Percentiles rank a stretch among this genome's conserved stretches.
These are phyloP conservation scores for Nanorana parkeri DNA, from an alignment of 2,113 vertebrate genomes.

Conservation along the genomic window DNA sequence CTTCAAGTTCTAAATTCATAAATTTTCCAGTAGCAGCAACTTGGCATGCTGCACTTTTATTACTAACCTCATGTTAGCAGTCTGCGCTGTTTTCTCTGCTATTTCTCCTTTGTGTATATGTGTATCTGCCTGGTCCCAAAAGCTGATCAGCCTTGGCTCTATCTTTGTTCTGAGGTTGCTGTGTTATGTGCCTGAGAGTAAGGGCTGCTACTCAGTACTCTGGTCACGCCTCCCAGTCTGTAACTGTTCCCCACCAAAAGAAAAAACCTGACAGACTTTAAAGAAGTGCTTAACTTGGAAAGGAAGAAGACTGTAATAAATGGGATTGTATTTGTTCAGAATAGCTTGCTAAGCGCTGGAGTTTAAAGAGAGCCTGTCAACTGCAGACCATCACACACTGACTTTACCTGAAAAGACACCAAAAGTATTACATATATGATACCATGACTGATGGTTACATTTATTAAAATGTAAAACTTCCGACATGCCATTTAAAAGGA, in stretches of 20 bases:
- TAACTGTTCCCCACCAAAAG: slow-evolving; percentile 42
- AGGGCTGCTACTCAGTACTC: slow-evolving; percentile 53
- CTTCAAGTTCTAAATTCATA: neutral
- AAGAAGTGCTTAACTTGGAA: slow-evolving; percentile 37
- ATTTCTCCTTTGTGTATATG: slow-evolving; percentile 52
- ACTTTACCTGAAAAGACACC: no score
- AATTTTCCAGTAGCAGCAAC: slow-evolving; percentile 13
- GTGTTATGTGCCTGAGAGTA: slow-evolving; percentile 42
- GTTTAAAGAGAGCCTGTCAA: neutral
- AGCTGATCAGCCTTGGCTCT: slow-evolving; percentile 50
- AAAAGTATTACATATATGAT: no score
- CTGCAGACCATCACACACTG: no score
- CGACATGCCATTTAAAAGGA: no score
- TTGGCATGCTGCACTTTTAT: slow-evolving; percentile 27
- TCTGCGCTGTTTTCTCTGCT: slow-evolving; percentile 26
- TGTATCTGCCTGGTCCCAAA: slow-evolving; percentile 44
- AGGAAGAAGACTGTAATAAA: slow-evolving; percentile 5
- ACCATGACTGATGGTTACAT: no score
- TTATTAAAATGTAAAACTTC: no score
- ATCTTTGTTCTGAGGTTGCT: slow-evolving; percentile 46
- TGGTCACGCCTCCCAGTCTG: slow-evolving; percentile 52
- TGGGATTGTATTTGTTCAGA: neutral
- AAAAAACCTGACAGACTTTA: slow-evolving; percentile 52
- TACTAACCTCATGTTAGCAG: slow-evolving; percentile 56
- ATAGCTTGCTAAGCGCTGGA: neutral